Evolutionary conservation across 2,797 vertebrate genomes (phyloP), one percentile per base, ranked within the genome.

Genomic region (Dipus sagitta): DNA sequence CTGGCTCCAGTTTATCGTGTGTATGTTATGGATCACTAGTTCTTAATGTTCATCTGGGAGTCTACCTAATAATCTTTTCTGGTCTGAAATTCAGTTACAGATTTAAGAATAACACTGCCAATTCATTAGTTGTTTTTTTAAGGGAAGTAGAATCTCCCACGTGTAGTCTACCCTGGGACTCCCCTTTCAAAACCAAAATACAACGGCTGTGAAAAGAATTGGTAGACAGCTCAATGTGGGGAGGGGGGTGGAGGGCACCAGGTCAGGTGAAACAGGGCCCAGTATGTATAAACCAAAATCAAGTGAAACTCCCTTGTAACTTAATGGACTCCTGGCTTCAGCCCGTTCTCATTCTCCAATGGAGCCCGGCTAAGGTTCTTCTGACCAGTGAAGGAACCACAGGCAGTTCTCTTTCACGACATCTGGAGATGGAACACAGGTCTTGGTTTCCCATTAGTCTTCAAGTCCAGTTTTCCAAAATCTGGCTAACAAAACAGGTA

Each of bases 61-160:
- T n/a, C 78, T 20, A 34, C 87, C 92, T 88, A 74, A 77, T 88
- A 83, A 76, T 84, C n/a, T 58, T 77, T 76, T 75, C 34, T 11
- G 11, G 23, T 88, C 72, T 90, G 76, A 74, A 9, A 65, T 14
- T 79, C 89, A 78, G 65, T 70, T 78, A 74, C 12, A 71, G 65
- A 47, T 24, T 3, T 68, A 86, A 71, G 34, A 86, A 54, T 60
- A 84, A 65, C 24, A 75, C 34, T 72, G 18, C 80, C 81, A 78
- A 77, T 34, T 26, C 75, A 30, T 90, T 58, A 32, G 32, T 17
- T 58, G 12, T 58, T 58, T 58, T 58, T 58, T 58, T 58, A 91
- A 85, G 71, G 30, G 74, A 85, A n/a, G 62, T 94, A 74, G 81
- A 65, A 62, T 68, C 71, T 95, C 62, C 74, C 91, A 64, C 68